These are phyloP conservation scores for Drymonia ruficornis DNA, from an alignment of 2,888 invertebrate genomes.

Conservation along the genomic window DNA sequence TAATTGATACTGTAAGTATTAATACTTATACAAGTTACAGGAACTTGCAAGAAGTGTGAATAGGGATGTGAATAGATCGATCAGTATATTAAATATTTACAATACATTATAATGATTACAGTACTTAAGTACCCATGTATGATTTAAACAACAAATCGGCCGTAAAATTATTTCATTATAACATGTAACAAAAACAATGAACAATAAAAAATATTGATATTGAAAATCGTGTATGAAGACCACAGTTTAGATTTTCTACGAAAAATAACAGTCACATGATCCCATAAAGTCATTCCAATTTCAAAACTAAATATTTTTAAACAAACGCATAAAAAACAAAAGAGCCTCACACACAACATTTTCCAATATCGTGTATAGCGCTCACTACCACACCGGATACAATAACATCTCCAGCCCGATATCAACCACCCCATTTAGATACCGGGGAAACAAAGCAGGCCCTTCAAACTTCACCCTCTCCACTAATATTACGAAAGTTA, in stretches of 20 bases:
- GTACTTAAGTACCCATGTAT: no score
- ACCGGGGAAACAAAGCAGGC: constrained; percentile 35
- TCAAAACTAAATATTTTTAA: background rate
- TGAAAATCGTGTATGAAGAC: background rate
- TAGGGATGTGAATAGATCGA: no score
- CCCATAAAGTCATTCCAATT: background rate
- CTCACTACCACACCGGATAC: constrained; percentile 29
- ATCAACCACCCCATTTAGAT: constrained; percentile 33
- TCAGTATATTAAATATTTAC: no score
- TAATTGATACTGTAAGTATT: no score
- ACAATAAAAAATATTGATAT: background rate
- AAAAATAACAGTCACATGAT: background rate
- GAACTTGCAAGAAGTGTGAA: no score
- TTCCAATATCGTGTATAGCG: constrained; percentile 32
- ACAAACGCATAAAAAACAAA: constrained; percentile 18
- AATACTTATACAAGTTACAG: no score
- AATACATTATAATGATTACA: no score
- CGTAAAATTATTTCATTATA: background rate
- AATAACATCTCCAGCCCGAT: constrained; percentile 35
- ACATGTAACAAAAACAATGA: background rate
- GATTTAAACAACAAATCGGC: background rate
- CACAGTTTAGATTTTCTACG: background rate
- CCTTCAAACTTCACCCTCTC: constrained; percentile 65
- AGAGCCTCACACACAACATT: constrained; percentile 9
- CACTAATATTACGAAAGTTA: constrained; percentile 77